These are phyloP conservation scores for Cryptoblepharus egeriae DNA, from an alignment of 2,797 vertebrate genomes.

Conservation along the genomic window DNA sequence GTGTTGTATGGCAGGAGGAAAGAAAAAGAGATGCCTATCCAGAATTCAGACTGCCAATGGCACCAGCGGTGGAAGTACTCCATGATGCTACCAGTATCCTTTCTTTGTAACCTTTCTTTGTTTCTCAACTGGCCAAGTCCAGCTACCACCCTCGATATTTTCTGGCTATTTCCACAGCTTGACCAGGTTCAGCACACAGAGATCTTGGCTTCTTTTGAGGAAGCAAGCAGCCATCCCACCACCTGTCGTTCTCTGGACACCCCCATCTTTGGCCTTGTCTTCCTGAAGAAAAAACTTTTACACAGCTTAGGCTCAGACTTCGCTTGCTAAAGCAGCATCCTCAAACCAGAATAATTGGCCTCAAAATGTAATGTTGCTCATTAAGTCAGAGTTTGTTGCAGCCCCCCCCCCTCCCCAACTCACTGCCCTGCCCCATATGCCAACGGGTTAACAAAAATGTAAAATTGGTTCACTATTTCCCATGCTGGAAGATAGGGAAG, in stretches of 20 bases:
- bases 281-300: neutral
- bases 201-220: neutral
- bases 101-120: no score
- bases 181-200: neutral
- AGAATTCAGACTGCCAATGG: neutral
- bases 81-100: neutral
- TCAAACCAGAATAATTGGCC: neutral
- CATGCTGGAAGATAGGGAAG: constrained; percentile 40
- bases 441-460: constrained; percentile 41
- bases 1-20: rapidly evolving
- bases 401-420: constrained; percentile 1
- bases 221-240: neutral
- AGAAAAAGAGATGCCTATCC: neutral
- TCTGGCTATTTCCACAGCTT: neutral
- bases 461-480: constrained; percentile 56
- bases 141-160: neutral
- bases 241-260: neutral
- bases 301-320: rapidly evolving
- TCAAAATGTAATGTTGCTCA: neutral
- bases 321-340: neutral
- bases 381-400: constrained; percentile 2
- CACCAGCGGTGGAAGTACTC: neutral
- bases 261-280: no score
- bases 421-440: constrained; percentile 42
- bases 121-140: neutral